These are phyloP conservation scores for Salarias fasciatus DNA, from an alignment of 2,797 vertebrate species.

Conservation along the genomic window DNA sequence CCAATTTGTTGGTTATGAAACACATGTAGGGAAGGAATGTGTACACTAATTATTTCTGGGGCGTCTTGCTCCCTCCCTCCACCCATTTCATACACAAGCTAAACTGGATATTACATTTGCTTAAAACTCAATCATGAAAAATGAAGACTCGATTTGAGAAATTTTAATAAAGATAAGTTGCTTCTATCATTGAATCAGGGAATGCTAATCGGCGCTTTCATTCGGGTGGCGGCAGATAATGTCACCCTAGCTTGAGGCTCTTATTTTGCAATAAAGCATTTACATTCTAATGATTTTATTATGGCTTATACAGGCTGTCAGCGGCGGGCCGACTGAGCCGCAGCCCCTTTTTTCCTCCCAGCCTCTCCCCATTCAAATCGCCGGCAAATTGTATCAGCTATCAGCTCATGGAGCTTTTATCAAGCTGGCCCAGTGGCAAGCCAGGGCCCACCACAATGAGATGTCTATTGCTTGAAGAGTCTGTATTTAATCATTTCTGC, in stretches of 20 bases:
- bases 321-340: conserved; percentile 87
- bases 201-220: conserved; percentile 99
- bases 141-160: conserved; percentile 99
- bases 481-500: conserved; percentile 98
- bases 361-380: conserved; percentile 85
- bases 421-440: conserved; percentile 96
- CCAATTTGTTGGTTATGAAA: conserved; percentile 99
- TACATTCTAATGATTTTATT: conserved; percentile 99
- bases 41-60: conserved; percentile 98
- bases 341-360: conserved; percentile 78
- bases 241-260: conserved; percentile 98
- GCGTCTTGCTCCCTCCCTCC: conserved; percentile 73
- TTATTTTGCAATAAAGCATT: conserved; percentile 99
- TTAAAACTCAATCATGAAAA: conserved; percentile 99
- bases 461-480: conserved; percentile 93
- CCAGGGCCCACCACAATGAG: conserved; percentile 93
- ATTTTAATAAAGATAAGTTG: conserved; percentile 99
- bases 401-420: conserved; percentile 99
- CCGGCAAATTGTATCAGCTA: conserved; percentile 99
- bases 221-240: conserved; percentile 91
- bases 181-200: conserved; percentile 98
- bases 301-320: conserved; percentile 97
- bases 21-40: conserved; percentile 96
- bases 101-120: conserved; percentile 99
- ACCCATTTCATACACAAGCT: conserved; percentile 79